A percentile compares a stretch with the other conserved stretches of the same genome.
These are phyloP conservation scores for Corydoras maculifer DNA, from an alignment of 2,113 vertebrate species.

Conservation along the genomic window DNA sequence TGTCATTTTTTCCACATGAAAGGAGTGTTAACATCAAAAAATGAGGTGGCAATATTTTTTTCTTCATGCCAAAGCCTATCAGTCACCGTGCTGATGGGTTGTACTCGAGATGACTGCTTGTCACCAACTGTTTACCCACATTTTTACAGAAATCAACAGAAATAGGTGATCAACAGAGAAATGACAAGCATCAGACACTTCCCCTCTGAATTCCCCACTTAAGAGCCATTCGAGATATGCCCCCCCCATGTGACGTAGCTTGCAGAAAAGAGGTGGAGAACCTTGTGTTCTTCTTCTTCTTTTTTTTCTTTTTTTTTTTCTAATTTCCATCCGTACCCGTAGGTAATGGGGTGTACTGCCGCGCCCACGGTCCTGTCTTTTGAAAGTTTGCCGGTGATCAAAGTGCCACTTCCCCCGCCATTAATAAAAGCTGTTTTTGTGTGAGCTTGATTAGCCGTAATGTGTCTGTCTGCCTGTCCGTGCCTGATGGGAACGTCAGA, in stretches of 20 bases:
- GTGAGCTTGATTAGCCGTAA: constrained; percentile 64
- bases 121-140: constrained; percentile 25
- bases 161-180: constrained; percentile 20
- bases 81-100: constrained; percentile 32
- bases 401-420: constrained; percentile 54
- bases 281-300: neutral
- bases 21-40: constrained; percentile 38
- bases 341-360: constrained; percentile 52
- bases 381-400: constrained; percentile 60
- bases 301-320: too few species aligned
- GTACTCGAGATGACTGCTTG: constrained; percentile 24
- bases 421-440: constrained; percentile 67
- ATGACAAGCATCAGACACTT: constrained; percentile 8
- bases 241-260: constrained; percentile 3
- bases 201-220: neutral
- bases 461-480: constrained; percentile 62
- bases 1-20: constrained; percentile 45
- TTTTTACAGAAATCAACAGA: constrained; percentile 33
- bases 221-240: neutral
- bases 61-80: constrained; percentile 36
- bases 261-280: neutral
- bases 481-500: constrained; percentile 62
- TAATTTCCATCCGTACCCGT: constrained; percentile 33
- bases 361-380: constrained; percentile 49
- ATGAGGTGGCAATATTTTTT: constrained; percentile 30